A percentile compares a stretch with the other conserved stretches of the same genome.
These are phyloP conservation scores for Hipparchia sbordonii DNA, from an alignment of 2,888 invertebrate genomes.

Conservation along the genomic window DNA sequence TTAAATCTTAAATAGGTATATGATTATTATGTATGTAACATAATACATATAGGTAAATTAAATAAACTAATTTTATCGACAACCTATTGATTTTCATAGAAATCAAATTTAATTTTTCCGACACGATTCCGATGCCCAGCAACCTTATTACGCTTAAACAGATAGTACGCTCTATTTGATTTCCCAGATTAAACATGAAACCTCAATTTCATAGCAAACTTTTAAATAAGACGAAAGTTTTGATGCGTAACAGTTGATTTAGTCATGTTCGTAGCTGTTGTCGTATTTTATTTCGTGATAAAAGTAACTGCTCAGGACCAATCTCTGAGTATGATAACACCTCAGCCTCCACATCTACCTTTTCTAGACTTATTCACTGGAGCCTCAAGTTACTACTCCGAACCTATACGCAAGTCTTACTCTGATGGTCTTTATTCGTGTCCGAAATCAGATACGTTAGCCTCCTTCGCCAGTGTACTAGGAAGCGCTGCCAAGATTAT, in stretches of 20 bases:
- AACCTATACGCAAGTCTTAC: constrained; percentile 67
- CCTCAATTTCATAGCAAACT: constrained; percentile 73
- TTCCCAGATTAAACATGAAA: constrained; percentile 65
- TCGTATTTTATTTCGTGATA: constrained; percentile 60
- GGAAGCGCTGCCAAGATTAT: constrained; percentile 77
- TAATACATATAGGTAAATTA: no score
- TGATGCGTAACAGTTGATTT: constrained; percentile 71
- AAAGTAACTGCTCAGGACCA: constrained; percentile 64
- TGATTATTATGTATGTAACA: no score
- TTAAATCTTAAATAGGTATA: no score
- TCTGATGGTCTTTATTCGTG: constrained; percentile 62
- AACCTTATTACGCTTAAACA: constrained; percentile 62
- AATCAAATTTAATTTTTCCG: constrained; percentile 30
- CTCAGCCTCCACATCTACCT: constrained; percentile 57
- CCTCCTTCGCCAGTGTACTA: constrained; percentile 69
- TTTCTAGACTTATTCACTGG: constrained; percentile 71
- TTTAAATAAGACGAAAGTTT: constrained; percentile 64
- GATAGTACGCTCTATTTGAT: constrained; percentile 58
- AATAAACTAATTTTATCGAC: no score
- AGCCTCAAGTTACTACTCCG: constrained; percentile 66
- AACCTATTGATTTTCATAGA: background rate
- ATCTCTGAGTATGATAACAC: constrained; percentile 58
- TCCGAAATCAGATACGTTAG: constrained; percentile 65
- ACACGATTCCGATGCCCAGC: constrained; percentile 49
- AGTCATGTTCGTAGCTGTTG: constrained; percentile 67